Evolutionary conservation across 2,888 invertebrate genomes (phyloP), one percentile per base, ranked within the genome.

Genomic region (Ectemnius lituratus): DNA sequence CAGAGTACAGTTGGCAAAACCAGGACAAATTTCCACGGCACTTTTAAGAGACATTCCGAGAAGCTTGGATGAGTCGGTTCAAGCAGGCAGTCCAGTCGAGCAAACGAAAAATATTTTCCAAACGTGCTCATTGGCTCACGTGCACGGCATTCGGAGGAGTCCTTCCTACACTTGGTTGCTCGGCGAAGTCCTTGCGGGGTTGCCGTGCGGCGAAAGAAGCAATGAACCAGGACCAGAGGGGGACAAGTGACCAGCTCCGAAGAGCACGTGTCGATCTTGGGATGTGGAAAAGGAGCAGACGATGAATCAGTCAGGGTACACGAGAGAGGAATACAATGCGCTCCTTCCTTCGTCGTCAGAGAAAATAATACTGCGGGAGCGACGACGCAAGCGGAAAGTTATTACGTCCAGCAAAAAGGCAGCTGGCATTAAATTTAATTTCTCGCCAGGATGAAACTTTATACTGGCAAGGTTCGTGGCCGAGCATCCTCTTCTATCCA

Each of bases 131-230:
- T 69, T 75, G 84, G 86, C 87, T 8, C 37, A 86, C 86, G 85
- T 85, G 86, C 83, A 80, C 75, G 75, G 86, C 78, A 81, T 84
- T 84, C 78, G 83, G 74, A 82, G 84, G 84, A 83, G 85, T 84
- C 85, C 87, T 83, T 86, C 78, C 78, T 78, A 23, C 73, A 79
- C 80, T 85, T 81, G 23, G 23, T 81, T 64, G 60, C 58, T 60
- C 63, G 64, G 67, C 71, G 78, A 70, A 70, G 71, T 80, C 49
- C 76, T 80, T 64, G 76, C 66, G 20, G 67, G 63, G 78, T 73
- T 23, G 23, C 23, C 73, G 56, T 74, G 68, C 71, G 62, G 75
- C 80, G 78, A 85, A 81, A 73, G 84, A 81, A 84, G 84, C 85
- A 86, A 86, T 81, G 87, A 87, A 84, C 85, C 84, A 81, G 82